Evolutionary conservation across 2,113 vertebrate species (phyloP).

Genomic region (Gnathonemus echidnorhynchus): DNA sequence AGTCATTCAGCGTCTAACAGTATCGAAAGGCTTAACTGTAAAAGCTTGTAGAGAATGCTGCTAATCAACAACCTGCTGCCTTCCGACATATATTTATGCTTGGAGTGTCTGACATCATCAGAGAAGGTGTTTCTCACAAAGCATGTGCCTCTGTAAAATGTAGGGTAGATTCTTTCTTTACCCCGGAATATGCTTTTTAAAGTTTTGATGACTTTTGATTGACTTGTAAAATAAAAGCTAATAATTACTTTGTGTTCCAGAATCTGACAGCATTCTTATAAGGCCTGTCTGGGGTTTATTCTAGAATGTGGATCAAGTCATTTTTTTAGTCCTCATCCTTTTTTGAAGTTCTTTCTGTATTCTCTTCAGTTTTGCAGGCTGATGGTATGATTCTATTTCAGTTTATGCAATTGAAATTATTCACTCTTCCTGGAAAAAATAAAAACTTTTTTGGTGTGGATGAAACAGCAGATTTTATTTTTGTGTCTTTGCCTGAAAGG

Average conservation of each 20-base stretch:
- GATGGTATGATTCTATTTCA: conserved; percentile 13
- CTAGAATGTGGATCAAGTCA: not conserved
- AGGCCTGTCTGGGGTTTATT: not conserved
- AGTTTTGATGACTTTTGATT: not conserved
- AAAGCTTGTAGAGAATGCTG: not conserved
- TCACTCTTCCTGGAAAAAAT: not conserved
- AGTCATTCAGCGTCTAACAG: not conserved
- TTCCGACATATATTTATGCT: not conserved
- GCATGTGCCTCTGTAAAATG: not conserved
- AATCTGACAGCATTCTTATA: not conserved
- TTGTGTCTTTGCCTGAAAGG: not conserved
- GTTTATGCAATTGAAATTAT: not conserved
- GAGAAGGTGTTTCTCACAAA: not conserved
- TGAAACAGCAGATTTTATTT: not conserved
- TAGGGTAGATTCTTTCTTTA: not conserved
- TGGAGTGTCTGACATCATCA: not conserved
- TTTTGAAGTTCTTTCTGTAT: not conserved
- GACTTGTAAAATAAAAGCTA: not conserved
- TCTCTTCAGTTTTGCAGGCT: not conserved
- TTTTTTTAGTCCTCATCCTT: not conserved
- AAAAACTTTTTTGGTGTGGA: not conserved
- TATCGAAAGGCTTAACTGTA: not conserved
- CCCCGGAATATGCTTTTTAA: not conserved
- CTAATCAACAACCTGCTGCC: not conserved
- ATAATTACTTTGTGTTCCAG: not conserved